Conservation (phyloP, 2,113 vertebrate genomes). For the Hypocryptadius cinnamomeus region DNA sequence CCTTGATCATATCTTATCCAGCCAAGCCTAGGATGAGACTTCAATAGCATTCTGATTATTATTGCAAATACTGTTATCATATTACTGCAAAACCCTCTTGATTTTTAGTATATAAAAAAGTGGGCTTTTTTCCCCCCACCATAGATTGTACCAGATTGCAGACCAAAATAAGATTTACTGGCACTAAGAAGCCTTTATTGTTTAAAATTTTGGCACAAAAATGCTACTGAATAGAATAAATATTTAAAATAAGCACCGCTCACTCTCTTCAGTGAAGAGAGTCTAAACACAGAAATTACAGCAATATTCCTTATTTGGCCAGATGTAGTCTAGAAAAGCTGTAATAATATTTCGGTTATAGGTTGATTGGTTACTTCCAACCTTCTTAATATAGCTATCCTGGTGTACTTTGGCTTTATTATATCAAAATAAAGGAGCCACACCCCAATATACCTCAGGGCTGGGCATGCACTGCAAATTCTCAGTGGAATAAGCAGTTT, state of each 20-base stretch:
- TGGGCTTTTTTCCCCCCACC: fast-evolving
- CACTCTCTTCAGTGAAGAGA: neutral
- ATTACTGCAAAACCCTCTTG: neutral
- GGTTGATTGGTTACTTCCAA: neutral
- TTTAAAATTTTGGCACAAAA: neutral
- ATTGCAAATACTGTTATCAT: neutral
- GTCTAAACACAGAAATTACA: neutral
- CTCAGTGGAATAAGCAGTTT: neutral
- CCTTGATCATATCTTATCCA: neutral
- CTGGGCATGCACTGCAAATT: neutral
- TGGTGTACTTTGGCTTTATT: neutral
- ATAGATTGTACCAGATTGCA: neutral
- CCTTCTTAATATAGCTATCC: neutral
- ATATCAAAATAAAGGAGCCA: neutral
- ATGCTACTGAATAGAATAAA: neutral
- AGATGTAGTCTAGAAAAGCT: neutral
- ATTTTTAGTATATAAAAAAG: neutral
- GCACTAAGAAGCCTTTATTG: neutral
- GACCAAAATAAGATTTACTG: neutral
- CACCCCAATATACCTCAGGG: neutral
- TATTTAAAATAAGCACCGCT: neutral
- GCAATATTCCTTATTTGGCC: neutral
- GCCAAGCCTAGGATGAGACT: neutral
- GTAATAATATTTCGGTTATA: neutral
- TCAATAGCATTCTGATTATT: neutral